Base-by-base conservation (phyloP, 2,113 vertebrate species). In the Coptodon rendalli region DNA sequence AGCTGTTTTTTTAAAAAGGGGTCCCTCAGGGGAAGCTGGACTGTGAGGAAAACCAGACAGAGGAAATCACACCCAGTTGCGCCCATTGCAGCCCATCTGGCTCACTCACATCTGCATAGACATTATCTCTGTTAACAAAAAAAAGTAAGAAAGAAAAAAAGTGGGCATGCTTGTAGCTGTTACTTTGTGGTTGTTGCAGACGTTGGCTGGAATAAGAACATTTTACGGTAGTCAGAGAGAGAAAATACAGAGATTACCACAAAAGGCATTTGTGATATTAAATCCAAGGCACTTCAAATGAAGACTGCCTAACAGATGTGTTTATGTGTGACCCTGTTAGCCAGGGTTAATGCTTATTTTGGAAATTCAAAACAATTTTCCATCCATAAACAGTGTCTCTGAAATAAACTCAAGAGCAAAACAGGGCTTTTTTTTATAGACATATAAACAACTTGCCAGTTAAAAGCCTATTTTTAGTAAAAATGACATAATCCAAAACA, bases 21-120 rank as follows among this genome's bases (percentile, higher is more conserved):
- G 96, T 96, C 95, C 95, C 89, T 88, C 22, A 81, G 96, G 96
- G 95, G 96, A 93, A 95, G 90, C 94, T 80, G 95, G 95, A 86
- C 95, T 95, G 92, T 87, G 95, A 95, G 96, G 96, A 89, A 95
- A 97, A 93, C 91, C 95, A 95, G 94, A 95, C 94, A 95, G 93
- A 95, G 93, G 92, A 96, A 96, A 94, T 95, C 93, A 94, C 92
- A 95, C 95, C 95, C 95, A 96, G 91, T 93, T 94, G 89, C 73
- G 38, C 90, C 91, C 86, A 76, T 84, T 76, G 88, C 86, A 85
- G 87, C 92, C 79, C 87, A 94, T 93, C 88, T 94, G 90, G 89
- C 57, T 91, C 73, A 52, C 66, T 88, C 82, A 84, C 85, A 90
- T 84, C 52, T 90, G 87, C 85, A 79, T 43, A 84, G 86, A 92